Conservation (phyloP, 2,888 invertebrate genomes). For the Ethmia dodecea region DNA sequence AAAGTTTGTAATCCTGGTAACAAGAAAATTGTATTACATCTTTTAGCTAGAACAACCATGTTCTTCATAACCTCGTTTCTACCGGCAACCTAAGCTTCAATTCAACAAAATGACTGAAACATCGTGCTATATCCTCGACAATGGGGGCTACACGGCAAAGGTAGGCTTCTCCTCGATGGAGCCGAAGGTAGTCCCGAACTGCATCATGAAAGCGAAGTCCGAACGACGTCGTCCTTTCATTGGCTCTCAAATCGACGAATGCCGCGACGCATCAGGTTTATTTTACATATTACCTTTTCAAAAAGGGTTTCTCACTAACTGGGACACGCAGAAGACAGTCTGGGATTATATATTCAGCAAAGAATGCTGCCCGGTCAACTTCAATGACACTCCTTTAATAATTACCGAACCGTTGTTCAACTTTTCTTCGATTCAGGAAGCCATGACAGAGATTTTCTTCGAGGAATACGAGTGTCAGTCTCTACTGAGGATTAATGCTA, state of each 20-base stretch:
- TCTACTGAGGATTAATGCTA: slow-evolving; percentile 87
- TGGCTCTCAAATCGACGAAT: slow-evolving; percentile 95
- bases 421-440: slow-evolving; percentile 94
- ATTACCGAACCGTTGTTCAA: slow-evolving; percentile 97
- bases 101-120: slow-evolving; percentile 48
- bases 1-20: too few relatives aligned
- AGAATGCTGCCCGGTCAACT: slow-evolving; percentile 87
- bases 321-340: slow-evolving; percentile 96
- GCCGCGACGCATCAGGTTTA: slow-evolving; percentile 95
- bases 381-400: slow-evolving; percentile 87
- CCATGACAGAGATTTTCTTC: slow-evolving; percentile 96
- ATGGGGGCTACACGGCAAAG: slow-evolving; percentile 93
- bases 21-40: too few relatives aligned
- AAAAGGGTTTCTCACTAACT: slow-evolving; percentile 96
- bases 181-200: slow-evolving; percentile 92
- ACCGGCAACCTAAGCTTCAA: slow-evolving; percentile 31
- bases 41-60: too few relatives aligned
- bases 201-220: slow-evolving; percentile 98
- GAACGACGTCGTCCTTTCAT: slow-evolving; percentile 96
- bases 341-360: slow-evolving; percentile 97
- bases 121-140: slow-evolving; percentile 86
- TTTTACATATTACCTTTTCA: slow-evolving; percentile 96
- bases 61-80: too few relatives aligned
- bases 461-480: slow-evolving; percentile 97
- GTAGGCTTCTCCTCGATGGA: slow-evolving; percentile 85